A percentile compares a stretch with the other conserved stretches of the same genome.
These are phyloP conservation scores for Pectinophora gossypiella DNA, from an alignment of 1,140 invertebrate genomes.

Conservation along the genomic window DNA sequence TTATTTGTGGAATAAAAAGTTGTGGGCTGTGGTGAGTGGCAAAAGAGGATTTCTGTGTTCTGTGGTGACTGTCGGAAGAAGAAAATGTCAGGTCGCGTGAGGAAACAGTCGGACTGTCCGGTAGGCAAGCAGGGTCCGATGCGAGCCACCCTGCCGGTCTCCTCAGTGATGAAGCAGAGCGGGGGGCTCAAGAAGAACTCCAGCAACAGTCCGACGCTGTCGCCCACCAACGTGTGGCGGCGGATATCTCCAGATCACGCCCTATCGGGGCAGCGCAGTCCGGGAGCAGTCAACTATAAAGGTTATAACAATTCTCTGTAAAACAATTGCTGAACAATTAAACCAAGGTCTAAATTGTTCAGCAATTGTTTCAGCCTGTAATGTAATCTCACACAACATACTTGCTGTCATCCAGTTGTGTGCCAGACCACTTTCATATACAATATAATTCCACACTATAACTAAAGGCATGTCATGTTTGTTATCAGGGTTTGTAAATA, in stretches of 20 bases:
- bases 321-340: no score
- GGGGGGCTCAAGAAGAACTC: slow-evolving; percentile 77
- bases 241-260: slow-evolving; percentile 82
- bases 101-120: slow-evolving; percentile 81
- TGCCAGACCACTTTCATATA: no score
- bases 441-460: no score
- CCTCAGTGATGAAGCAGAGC: slow-evolving; percentile 80
- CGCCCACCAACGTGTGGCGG: slow-evolving; percentile 79
- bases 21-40: slow-evolving; percentile 12
- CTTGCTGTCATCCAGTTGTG: no score
- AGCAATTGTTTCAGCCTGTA: no score
- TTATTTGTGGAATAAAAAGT: slow-evolving; percentile 10
- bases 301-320: slow-evolving; percentile 54
- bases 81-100: slow-evolving; percentile 79
- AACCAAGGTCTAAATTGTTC: no score
- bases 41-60: background rate
- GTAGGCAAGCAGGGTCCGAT: slow-evolving; percentile 82
- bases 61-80: background rate
- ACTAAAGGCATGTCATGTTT: no score
- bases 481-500: no score
- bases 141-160: slow-evolving; percentile 84
- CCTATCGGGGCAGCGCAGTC: slow-evolving; percentile 82
- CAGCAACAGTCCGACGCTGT: slow-evolving; percentile 79
- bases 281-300: slow-evolving; percentile 83
- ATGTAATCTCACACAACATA: no score